Base-by-base conservation (phyloP, 2,888 invertebrate species). In the Seira ritae region DNA sequence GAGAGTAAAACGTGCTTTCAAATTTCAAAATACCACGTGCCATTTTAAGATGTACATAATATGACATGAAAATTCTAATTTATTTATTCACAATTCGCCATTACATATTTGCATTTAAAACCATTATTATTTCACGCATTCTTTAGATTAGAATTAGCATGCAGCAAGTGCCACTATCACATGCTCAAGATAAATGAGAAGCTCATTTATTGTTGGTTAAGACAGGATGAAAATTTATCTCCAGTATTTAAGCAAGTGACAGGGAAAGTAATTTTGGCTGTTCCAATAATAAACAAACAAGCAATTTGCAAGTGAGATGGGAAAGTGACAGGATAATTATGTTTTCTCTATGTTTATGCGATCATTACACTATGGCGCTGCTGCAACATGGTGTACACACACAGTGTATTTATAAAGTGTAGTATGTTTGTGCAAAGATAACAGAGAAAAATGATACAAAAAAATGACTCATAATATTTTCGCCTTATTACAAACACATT, bases 261-360 rank as follows among this genome's bases (percentile, higher is more conserved):
- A 73, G 73, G 65, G 65, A 73, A 73, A 73, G 73, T 73, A 73
- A 73, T 73, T 73, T 73, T 65, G 73, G 60, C 73, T 65, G 73
- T 73, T 73, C 22, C 62, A 73, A 73, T 73, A 73, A 73, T 73
- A 73, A 73, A 73, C 73, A 73, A 73, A 73, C 73, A 73, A 24
- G 60, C 73, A 73, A 73, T 73, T 73, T 73, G 73, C 73, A 73
- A 73, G 65, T 65, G 65, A 50, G 65, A 73, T 12, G 73, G 65
- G 24, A 65, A 73, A 65, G 73, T 73, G 73, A 73, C 73, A 73
- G 73, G 73, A 62, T 73, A 73, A 73, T 73, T 65, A 73, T 73
- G 73, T 73, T 73, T 73, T 65, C 60, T n/a, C n/a, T 37, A 65
- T 60, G 55, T 55, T 73, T 65, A 73, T 19, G 24, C 62, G 42